Conservation (phyloP, 1,140 invertebrate genomes). For the Thaumatotibia leucotreta region DNA sequence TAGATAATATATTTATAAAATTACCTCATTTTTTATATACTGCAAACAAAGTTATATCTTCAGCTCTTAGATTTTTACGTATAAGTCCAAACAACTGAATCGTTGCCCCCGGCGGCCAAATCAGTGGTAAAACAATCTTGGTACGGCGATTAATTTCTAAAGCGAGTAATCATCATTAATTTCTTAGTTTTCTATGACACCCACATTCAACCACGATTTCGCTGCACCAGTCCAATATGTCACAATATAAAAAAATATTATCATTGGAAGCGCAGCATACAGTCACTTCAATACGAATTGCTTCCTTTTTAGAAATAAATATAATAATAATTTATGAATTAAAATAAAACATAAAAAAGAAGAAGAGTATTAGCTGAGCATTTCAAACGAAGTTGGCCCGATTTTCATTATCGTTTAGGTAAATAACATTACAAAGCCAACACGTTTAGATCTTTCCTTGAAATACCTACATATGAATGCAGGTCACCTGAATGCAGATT, state of each 20-base stretch:
- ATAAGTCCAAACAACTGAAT: background rate
- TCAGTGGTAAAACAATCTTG: background rate
- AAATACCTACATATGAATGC: too few relatives aligned
- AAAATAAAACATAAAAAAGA: too few relatives aligned
- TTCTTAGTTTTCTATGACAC: slow-evolving; percentile 20
- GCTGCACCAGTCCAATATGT: slow-evolving; percentile 25
- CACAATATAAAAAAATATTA: slow-evolving; percentile 28
- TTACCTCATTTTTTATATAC: background rate
- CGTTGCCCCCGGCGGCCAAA: background rate
- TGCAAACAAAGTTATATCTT: background rate
- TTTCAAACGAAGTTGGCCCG: too few relatives aligned
- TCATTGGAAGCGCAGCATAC: slow-evolving; percentile 1
- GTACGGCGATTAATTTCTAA: background rate
- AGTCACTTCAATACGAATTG: slow-evolving; percentile 8
- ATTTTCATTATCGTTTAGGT: too few relatives aligned
- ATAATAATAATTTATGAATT: too few relatives aligned
- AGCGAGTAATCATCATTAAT: slow-evolving; percentile 17
- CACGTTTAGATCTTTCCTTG: too few relatives aligned
- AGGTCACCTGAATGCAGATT: too few relatives aligned
- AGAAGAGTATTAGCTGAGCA: too few relatives aligned
- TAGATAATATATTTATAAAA: background rate
- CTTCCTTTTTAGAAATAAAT: too few relatives aligned
- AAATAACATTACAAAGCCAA: too few relatives aligned
- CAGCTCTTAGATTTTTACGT: background rate
- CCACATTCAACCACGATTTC: slow-evolving; percentile 32